Evolutionary conservation across 2,797 vertebrate genomes (phyloP), one percentile per base, ranked within the genome.

Genomic region (Botia kubotai): DNA sequence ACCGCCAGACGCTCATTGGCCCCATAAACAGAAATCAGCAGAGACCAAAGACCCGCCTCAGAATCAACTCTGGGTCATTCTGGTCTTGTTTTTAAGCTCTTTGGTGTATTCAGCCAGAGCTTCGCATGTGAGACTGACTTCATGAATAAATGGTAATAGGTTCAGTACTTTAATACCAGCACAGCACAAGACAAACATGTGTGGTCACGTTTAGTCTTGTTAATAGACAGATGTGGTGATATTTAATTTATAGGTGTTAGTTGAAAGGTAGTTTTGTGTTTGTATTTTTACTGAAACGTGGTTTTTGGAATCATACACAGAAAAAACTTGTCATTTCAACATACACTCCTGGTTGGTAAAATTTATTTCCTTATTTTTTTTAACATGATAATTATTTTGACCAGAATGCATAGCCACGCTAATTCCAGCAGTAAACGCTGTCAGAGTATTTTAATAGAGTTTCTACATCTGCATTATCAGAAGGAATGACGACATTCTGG

Each of bases 1-100:
- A 80, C 75, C 72, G 79, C 81, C 81, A 87, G 79, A 87, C 76
- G 52, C 52, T 82, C 58, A 19, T 83, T 80, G 68, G 72, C 65
- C 23, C 72, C 79, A 74, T 83, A 77, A 84, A 87, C 55, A 66
- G 58, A 83, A 85, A 75, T 83, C 74, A 50, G 70, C 55, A 33
- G 57, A 46, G 58, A 72, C 50, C 76, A 43, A 16, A 79, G 29
- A 21, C 50, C 48, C 26, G 23, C 53, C 23, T 21, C 66, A 73
- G 23, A 72, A 53, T 29, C 14, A 62, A 72, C 48, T 80, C 69
- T 2, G 65, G 77, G 65, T 68, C 79, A 70, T 29, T 70, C 76
- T 46, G 52, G 46, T 16, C 26, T 2, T 73, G 58, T 66, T 71
- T 50, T 73, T 69, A n/a, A 39, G 63, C 50, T 43, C 12, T 17